A percentile compares a stretch with the other conserved stretches of the same genome.
Evolutionary conservation across 2,888 invertebrate species (phyloP).

Genomic region (Pheosia tremula): DNA sequence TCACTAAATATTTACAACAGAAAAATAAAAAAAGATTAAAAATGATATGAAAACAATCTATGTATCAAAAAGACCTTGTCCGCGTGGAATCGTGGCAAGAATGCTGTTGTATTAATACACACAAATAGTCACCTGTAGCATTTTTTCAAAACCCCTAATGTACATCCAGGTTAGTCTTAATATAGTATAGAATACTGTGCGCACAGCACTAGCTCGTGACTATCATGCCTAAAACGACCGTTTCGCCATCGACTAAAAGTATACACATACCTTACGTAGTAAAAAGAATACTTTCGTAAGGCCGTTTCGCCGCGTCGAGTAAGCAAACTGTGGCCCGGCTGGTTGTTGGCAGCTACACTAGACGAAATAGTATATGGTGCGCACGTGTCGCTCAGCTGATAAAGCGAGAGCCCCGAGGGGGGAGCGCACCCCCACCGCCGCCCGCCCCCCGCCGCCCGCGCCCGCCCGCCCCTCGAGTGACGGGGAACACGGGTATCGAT

Average conservation of each 20-base stretch:
- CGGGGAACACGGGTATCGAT: conserved; percentile 29
- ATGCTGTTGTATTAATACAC: too few relatives aligned
- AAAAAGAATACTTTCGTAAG: not conserved
- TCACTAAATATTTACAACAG: too few relatives aligned
- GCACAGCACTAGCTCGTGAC: not conserved
- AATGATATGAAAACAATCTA: too few relatives aligned
- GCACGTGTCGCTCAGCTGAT: conserved; percentile 82
- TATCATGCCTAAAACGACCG: not conserved
- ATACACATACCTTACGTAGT: not conserved
- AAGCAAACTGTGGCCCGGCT: conserved; percentile 23
- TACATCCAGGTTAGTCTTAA: too few relatives aligned
- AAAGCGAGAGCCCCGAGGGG: conserved; percentile 63
- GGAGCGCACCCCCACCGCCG: conserved; percentile 56
- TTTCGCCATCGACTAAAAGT: not conserved
- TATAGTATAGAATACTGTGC: not conserved
- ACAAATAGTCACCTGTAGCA: too few relatives aligned
- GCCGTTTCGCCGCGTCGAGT: conserved; percentile 7
- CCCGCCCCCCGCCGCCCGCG: conserved; percentile 30
- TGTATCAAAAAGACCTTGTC: too few relatives aligned
- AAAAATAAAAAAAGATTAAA: too few relatives aligned
- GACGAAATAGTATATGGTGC: conserved; percentile 65
- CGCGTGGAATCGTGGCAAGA: too few relatives aligned
- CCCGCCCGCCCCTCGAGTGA: conserved; percentile 18
- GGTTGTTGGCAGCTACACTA: conserved; percentile 52
- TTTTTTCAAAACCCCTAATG: too few relatives aligned